phyloP scores from a whole-genome alignment of 2,888 invertebrate species.

The Argyra leucocephala region DNA sequence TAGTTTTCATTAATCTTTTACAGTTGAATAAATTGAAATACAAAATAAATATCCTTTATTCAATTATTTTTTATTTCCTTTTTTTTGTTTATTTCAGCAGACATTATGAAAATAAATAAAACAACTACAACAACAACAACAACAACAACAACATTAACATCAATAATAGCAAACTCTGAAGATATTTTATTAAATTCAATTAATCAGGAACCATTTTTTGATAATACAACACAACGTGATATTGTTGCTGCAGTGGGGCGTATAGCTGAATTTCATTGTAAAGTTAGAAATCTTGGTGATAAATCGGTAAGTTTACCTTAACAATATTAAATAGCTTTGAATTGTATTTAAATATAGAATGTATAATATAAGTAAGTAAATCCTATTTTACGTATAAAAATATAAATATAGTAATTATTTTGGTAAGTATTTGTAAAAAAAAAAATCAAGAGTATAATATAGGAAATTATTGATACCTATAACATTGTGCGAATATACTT shows the following conservation, averaged over 20 bases:
- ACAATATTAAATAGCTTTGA: no score
- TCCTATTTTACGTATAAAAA: no score
- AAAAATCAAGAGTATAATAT: no score
- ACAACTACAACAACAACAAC: neutral
- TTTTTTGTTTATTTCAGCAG: neutral
- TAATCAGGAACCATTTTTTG: conserved; percentile 60
- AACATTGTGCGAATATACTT: no score
- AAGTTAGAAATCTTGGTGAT: conserved; percentile 73
- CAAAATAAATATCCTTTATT: neutral
- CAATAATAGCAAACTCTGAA: neutral
- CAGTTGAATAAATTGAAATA: neutral
- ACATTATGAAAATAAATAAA: conserved; percentile 1
- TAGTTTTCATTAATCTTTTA: neutral
- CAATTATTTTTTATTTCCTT: neutral
- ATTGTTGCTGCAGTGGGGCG: conserved; percentile 77
- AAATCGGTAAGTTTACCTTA: conserved; percentile 58
- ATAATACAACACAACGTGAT: conserved; percentile 71
- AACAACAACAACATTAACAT: no score
- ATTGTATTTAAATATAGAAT: no score
- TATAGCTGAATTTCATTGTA: conserved; percentile 73
- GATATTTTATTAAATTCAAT: neutral
- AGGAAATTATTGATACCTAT: no score
- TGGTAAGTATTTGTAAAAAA: no score
- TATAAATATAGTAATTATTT: no score
- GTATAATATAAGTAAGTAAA: no score